phyloP scores from a whole-genome alignment of 2,797 vertebrate species.

The Peromyscus attwateri region DNA sequence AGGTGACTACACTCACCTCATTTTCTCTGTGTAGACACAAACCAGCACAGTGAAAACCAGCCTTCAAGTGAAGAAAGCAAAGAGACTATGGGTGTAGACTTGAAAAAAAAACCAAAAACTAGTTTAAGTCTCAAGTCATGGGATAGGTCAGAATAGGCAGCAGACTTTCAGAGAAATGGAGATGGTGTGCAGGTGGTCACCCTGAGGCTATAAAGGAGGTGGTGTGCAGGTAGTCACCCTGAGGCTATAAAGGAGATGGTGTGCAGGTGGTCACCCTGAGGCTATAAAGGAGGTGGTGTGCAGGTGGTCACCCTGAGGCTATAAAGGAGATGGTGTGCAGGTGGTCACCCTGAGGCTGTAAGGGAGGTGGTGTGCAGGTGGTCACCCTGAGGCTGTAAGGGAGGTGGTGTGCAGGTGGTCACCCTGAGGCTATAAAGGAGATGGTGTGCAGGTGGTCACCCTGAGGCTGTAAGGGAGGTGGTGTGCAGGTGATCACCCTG shows the following conservation, averaged over 20 bases:
- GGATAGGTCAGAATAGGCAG: slow-evolving; percentile 66
- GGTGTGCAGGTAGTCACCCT: slow-evolving; percentile 42
- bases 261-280: too few species aligned
- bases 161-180: slow-evolving; percentile 78
- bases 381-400: slow-evolving; percentile 56
- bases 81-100: slow-evolving; percentile 50
- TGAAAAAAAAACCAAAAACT: slow-evolving; percentile 17
- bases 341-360: neutral
- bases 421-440: slow-evolving; percentile 25
- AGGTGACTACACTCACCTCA: slow-evolving; percentile 46
- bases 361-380: slow-evolving; percentile 74
- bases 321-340: too few species aligned
- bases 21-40: neutral
- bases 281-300: too few species aligned
- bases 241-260: too few species aligned
- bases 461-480: neutral
- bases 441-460: slow-evolving; percentile 75
- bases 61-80: slow-evolving; percentile 55
- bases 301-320: too few species aligned
- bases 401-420: neutral
- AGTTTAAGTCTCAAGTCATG: slow-evolving; percentile 67
- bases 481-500: neutral
- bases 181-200: slow-evolving; percentile 75
- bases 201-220: neutral
- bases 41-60: slow-evolving; percentile 48